phyloP scores from a whole-genome alignment of 2,113 vertebrate species.

The Stigmatopora argus region DNA sequence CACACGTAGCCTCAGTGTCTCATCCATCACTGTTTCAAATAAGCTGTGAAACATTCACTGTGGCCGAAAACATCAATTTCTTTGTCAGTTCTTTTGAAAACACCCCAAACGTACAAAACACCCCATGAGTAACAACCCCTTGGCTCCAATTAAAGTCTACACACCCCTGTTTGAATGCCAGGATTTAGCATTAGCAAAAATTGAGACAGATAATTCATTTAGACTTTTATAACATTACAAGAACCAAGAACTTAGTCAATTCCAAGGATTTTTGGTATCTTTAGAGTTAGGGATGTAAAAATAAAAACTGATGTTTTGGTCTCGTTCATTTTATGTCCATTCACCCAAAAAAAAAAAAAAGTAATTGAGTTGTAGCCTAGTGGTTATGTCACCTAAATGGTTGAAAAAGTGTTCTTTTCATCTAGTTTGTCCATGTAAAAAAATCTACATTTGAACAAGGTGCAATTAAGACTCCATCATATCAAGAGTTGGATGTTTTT shows the following conservation, averaged over 20 bases:
- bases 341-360: neutral
- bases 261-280: too few species aligned
- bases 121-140: neutral
- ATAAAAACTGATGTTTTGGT: too few species aligned
- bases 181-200: neutral
- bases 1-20: conserved; percentile 39
- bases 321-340: too few species aligned
- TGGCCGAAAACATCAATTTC: conserved; percentile 23
- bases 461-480: neutral
- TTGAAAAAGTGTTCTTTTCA: neutral
- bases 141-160: neutral
- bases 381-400: neutral
- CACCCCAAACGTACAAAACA: conserved; percentile 13
- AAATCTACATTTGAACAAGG: neutral
- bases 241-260: neutral
- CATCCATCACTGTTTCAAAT: conserved; percentile 45
- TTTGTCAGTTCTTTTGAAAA: conserved; percentile 24
- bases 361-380: neutral
- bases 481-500: neutral
- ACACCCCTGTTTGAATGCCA: neutral
- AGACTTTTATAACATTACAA: neutral
- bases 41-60: conserved; percentile 39
- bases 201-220: neutral
- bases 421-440: neutral
- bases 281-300: too few species aligned